phyloP scores from a whole-genome alignment of 2,797 vertebrate species.

The Synanceia verrucosa region DNA sequence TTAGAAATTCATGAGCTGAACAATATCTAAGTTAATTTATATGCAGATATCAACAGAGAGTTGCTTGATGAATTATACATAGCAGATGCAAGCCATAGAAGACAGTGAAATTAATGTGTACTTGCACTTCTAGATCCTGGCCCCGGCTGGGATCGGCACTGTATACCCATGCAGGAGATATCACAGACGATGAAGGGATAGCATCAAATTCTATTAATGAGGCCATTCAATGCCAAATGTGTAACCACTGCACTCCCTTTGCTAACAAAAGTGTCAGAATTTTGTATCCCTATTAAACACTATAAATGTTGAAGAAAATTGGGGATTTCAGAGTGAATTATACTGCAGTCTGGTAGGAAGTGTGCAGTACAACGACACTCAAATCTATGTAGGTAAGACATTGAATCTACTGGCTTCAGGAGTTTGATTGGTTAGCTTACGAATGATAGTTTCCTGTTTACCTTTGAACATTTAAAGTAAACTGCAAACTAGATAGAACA shows the following conservation, averaged over 20 bases:
- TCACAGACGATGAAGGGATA: constrained; percentile 40
- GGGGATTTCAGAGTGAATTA: constrained; percentile 3
- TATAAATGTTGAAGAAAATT: constrained; percentile 14
- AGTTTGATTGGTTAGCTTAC: not conserved
- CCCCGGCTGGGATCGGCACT: constrained; percentile 42
- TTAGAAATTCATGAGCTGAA: constrained; percentile 75
- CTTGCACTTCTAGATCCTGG: constrained; percentile 40
- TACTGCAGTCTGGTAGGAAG: not conserved
- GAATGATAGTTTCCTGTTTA: not conserved
- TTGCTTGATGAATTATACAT: constrained; percentile 79
- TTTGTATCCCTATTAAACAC: constrained; percentile 1
- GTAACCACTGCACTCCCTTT: constrained; percentile 10
- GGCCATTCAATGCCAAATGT: constrained; percentile 32
- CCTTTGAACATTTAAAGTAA: constrained; percentile 5
- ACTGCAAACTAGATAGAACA: not conserved
- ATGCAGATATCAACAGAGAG: constrained; percentile 72
- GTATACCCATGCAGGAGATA: constrained; percentile 29
- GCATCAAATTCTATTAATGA: constrained; percentile 49
- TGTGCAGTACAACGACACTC: not conserved
- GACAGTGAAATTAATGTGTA: constrained; percentile 71
- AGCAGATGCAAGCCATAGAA: constrained; percentile 69
- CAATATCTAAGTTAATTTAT: constrained; percentile 75
- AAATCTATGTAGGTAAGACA: not conserved
- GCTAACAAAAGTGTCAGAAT: not conserved
- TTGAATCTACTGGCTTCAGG: not conserved